Percentiles rank a stretch among this genome's conserved stretches.
Evolutionary conservation across 2,113 vertebrate genomes (phyloP).

Genomic region (Podarcis raffonei): DNA sequence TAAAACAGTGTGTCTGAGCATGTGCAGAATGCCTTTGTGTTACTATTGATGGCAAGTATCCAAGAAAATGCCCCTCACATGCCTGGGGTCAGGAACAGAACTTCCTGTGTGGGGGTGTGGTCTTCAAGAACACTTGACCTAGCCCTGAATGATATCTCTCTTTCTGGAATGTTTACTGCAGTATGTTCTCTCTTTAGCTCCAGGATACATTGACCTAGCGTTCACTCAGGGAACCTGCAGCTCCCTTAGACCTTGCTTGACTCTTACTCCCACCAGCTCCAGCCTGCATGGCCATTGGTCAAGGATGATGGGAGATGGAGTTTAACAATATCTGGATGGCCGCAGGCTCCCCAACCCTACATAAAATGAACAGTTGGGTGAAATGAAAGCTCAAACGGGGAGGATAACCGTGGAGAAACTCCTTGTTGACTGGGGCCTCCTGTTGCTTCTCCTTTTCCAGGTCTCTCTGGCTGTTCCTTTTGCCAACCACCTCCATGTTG

Average conservation of each 20-base stretch:
- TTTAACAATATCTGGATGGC: too few species aligned
- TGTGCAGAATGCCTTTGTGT: not conserved
- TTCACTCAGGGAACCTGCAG: not conserved
- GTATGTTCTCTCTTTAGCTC: not conserved
- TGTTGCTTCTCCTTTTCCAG: not conserved
- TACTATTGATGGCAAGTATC: too few species aligned
- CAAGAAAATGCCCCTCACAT: not conserved
- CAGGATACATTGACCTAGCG: not conserved
- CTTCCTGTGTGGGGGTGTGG: not conserved
- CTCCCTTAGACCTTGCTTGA: too few species aligned
- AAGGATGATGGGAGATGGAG: too few species aligned
- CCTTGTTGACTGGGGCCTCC: not conserved
- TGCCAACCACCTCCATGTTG: not conserved
- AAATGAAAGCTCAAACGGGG: not conserved
- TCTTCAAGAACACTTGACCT: not conserved
- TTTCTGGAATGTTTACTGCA: not conserved
- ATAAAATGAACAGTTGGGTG: not conserved
- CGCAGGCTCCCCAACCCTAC: too few species aligned
- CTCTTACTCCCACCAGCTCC: too few species aligned
- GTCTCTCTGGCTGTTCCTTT: not conserved
- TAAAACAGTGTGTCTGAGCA: not conserved
- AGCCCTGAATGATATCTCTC: not conserved
- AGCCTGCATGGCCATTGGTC: too few species aligned
- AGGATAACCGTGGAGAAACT: not conserved
- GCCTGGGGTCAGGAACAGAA: not conserved